These are phyloP conservation scores for Semaprochilodus insignis DNA, from an alignment of 2,797 vertebrate species.

Conservation along the genomic window DNA sequence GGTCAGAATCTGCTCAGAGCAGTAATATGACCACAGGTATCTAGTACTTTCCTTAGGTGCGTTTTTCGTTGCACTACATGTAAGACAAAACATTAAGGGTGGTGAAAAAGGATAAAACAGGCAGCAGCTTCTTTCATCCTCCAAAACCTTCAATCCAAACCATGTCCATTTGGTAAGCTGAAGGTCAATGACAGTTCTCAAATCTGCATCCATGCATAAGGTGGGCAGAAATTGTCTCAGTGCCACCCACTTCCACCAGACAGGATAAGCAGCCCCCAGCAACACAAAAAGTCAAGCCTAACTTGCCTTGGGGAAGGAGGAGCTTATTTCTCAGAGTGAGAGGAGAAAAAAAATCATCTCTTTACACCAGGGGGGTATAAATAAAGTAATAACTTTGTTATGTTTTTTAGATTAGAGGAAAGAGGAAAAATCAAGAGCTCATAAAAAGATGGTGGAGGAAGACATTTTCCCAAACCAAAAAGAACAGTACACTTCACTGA, in stretches of 20 bases:
- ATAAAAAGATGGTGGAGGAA: constrained; percentile 24
- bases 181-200: background rate
- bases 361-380: constrained; percentile 59
- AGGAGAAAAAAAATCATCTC: constrained; percentile 57
- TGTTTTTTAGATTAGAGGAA: constrained; percentile 58
- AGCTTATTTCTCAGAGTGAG: constrained; percentile 33
- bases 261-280: background rate
- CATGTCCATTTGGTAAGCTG: background rate
- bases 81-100: constrained; percentile 17
- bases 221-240: background rate
- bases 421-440: constrained; percentile 49
- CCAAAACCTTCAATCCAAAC: background rate
- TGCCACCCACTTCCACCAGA: background rate
- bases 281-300: constrained; percentile 19
- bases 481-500: background rate
- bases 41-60: background rate
- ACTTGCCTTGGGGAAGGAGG: constrained; percentile 21
- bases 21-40: background rate
- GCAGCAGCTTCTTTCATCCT: constrained; percentile 22
- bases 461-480: constrained; percentile 24
- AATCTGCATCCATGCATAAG: background rate
- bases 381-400: constrained; percentile 63
- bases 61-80: background rate
- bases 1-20: background rate
- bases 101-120: constrained; percentile 34